Conservation (phyloP, 2,113 vertebrate species). For the Nematolebias whitei region DNA sequence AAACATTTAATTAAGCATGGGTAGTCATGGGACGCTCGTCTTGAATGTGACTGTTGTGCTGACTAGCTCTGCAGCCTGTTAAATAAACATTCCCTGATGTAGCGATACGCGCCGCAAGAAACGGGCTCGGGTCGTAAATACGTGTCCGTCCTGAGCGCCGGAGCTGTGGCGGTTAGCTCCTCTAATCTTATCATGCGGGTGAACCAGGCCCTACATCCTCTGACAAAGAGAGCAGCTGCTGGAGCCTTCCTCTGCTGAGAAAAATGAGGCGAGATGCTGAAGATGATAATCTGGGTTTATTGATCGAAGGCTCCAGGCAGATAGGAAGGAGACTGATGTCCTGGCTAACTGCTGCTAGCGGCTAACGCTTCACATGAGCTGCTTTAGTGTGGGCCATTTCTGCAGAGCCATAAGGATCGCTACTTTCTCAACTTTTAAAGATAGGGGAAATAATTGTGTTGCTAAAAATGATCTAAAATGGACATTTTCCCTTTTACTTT, state of each 20-base stretch:
- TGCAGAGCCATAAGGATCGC: background rate
- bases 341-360: slow-evolving; percentile 46
- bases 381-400: slow-evolving; percentile 2
- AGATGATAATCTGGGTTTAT: slow-evolving; percentile 59
- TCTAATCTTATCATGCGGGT: slow-evolving; percentile 46
- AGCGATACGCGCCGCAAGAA: slow-evolving; percentile 11
- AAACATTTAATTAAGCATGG: slow-evolving; percentile 61
- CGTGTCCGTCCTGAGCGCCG: background rate
- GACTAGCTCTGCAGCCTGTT: slow-evolving; percentile 46
- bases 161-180: slow-evolving; percentile 39
- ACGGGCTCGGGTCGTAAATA: background rate
- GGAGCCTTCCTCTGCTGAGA: slow-evolving; percentile 46
- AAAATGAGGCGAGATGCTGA: slow-evolving; percentile 55
- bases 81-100: slow-evolving; percentile 63
- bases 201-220: slow-evolving; percentile 37
- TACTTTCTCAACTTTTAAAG: no score
- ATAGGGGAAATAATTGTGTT: background rate
- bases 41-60: slow-evolving; percentile 38
- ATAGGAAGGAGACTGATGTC: slow-evolving; percentile 30
- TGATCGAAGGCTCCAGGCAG: slow-evolving; percentile 51
- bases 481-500: background rate
- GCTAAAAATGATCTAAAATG: background rate
- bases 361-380: slow-evolving; percentile 36
- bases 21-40: slow-evolving; percentile 41
- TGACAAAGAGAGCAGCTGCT: slow-evolving; percentile 55